Percentiles rank a stretch among this genome's conserved stretches.
phyloP scores from a whole-genome alignment of 2,797 vertebrate genomes.

The Taenioides sp. region DNA sequence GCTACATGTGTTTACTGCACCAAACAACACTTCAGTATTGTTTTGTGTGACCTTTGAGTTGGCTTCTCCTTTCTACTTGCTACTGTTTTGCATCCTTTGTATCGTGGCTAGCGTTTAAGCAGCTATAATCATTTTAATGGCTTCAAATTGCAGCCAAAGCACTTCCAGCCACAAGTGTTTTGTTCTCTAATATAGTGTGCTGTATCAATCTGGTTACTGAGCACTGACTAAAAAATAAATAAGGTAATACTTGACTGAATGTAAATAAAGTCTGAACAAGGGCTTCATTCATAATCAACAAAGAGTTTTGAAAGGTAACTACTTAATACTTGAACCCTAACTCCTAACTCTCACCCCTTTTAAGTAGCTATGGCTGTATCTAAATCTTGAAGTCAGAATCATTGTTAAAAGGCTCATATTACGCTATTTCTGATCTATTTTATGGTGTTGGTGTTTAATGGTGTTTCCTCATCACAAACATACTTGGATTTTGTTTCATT shows the following conservation, averaged over 20 bases:
- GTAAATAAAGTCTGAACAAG: too few relatives aligned
- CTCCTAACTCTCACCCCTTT: too few relatives aligned
- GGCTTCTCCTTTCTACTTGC: neutral
- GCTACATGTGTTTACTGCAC: slow-evolving; percentile 8
- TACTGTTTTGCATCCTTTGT: neutral
- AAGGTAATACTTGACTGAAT: neutral
- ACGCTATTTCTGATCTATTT: too few relatives aligned
- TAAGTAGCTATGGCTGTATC: too few relatives aligned
- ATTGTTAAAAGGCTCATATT: too few relatives aligned
- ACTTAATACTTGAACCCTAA: too few relatives aligned
- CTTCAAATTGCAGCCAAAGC: neutral
- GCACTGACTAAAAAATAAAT: neutral
- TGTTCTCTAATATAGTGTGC: neutral
- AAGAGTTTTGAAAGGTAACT: too few relatives aligned
- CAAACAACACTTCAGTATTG: neutral
- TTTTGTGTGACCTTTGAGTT: neutral
- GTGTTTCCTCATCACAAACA: too few relatives aligned
- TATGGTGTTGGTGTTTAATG: too few relatives aligned
- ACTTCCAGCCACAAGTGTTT: neutral
- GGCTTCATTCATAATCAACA: too few relatives aligned
- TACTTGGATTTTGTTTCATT: too few relatives aligned
- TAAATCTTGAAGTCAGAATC: too few relatives aligned
- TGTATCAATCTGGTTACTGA: neutral
- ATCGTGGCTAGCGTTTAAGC: neutral
- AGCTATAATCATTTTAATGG: neutral